phyloP scores from a whole-genome alignment of 2,888 invertebrate species.

The Embidobia sp. region DNA sequence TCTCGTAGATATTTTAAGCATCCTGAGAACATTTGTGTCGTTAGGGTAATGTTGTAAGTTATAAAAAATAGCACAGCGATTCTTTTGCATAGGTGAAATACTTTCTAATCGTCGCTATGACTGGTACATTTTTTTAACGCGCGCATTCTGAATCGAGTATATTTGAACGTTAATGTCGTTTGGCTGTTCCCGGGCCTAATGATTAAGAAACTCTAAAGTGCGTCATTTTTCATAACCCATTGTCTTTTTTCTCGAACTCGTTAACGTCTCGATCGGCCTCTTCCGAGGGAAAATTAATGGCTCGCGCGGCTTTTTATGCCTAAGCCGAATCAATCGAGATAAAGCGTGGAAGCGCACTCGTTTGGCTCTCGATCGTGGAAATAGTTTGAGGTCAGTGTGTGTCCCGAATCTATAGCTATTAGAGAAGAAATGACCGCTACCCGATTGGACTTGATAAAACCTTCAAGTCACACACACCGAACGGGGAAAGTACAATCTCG shows the following conservation, averaged over 20 bases:
- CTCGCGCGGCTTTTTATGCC: not conserved
- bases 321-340: conserved; percentile 22
- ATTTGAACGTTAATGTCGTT: conserved; percentile 9
- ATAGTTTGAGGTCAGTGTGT: conserved; percentile 49
- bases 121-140: conserved; percentile 1
- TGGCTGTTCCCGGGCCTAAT: conserved; percentile 2
- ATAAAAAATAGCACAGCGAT: too few species aligned
- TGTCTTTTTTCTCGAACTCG: conserved; percentile 11
- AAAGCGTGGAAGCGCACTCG: conserved; percentile 23
- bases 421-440: too few species aligned
- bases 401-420: conserved; percentile 44
- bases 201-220: not conserved
- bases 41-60: too few species aligned
- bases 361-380: conserved; percentile 22
- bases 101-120: conserved; percentile 24
- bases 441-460: conserved; percentile 43
- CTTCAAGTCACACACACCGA: conserved; percentile 44
- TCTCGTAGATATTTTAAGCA: too few species aligned
- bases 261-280: conserved; percentile 13
- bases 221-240: conserved; percentile 30
- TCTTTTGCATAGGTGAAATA: not conserved
- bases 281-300: conserved; percentile 30
- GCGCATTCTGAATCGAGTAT: conserved; percentile 8
- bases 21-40: too few species aligned
- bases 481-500: conserved; percentile 51